Conservation (phyloP, 2,113 vertebrate genomes). For the Tupaia chinensis region DNA sequence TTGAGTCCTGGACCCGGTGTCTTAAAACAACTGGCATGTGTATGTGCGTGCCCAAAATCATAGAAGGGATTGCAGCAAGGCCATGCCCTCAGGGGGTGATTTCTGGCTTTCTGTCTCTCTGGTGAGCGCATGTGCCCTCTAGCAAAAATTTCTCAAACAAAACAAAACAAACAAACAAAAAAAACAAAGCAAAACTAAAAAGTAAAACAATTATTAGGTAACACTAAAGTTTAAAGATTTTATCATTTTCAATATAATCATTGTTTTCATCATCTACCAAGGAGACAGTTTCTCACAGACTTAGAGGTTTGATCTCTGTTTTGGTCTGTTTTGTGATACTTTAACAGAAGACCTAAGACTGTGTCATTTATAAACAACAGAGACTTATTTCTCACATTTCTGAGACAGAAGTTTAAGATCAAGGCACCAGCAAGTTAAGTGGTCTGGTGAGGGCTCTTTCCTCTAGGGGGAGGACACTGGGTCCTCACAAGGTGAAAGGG, state of each 20-base stretch:
- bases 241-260: background rate
- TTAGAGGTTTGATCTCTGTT: background rate
- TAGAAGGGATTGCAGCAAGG: too few species aligned
- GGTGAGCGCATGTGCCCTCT: too few species aligned
- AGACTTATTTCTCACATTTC: background rate
- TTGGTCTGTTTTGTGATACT: background rate
- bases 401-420: background rate
- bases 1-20: too few species aligned
- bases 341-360: background rate
- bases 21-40: too few species aligned
- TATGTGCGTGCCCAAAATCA: too few species aligned
- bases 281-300: background rate
- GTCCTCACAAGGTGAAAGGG: background rate
- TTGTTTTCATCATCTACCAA: background rate
- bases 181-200: conserved; percentile 34
- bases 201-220: background rate
- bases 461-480: too few species aligned
- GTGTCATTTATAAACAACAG: background rate
- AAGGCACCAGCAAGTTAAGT: background rate
- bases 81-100: too few species aligned
- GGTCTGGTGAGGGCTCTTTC: too few species aligned
- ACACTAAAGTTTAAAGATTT: background rate
- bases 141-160: conserved; percentile 3
- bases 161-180: background rate
- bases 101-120: too few species aligned